Evolutionary conservation across 1,140 invertebrate genomes (phyloP).

Genomic region (Paracyclopina nana): DNA sequence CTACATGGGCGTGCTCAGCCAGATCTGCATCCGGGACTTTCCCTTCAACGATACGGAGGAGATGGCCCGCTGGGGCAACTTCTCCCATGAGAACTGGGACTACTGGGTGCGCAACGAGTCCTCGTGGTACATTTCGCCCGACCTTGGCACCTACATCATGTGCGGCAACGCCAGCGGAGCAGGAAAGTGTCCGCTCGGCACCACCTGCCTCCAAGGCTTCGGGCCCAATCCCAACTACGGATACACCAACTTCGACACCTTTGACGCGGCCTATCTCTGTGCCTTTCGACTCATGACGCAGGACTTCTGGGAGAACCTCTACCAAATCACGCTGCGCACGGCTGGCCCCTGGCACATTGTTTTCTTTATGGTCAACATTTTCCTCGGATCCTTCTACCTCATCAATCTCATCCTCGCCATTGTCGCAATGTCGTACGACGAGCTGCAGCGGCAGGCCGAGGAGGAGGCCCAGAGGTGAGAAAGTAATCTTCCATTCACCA

Average conservation of each 20-base stretch:
- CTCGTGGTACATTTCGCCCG: conserved; percentile 3
- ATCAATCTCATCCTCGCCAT: conserved; percentile 96
- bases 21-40: conserved; percentile 79
- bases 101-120: conserved; percentile 20
- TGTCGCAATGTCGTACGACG: conserved; percentile 96
- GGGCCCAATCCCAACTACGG: conserved; percentile 85
- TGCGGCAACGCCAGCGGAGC: conserved; percentile 69
- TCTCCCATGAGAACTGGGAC: conserved; percentile 26
- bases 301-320: conserved; percentile 93
- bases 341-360: conserved; percentile 88
- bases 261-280: conserved; percentile 83
- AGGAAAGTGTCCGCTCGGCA: conserved; percentile 59
- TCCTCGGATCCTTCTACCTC: conserved; percentile 91
- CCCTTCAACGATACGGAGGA: conserved; percentile 6
- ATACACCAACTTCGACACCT: conserved; percentile 92
- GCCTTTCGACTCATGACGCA: conserved; percentile 94
- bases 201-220: conserved; percentile 45
- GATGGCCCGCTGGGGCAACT: conserved; percentile 10
- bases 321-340: conserved; percentile 65
- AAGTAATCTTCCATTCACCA: too few species aligned
- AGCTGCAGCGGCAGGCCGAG: conserved; percentile 88
- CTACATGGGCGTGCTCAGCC: conserved; percentile 86
- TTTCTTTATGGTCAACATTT: conserved; percentile 94
- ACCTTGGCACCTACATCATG: conserved; percentile 13
- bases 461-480: conserved; percentile 38